Evolutionary conservation across 2,797 vertebrate genomes (phyloP), one percentile per base, ranked within the genome.

Genomic region (Chelmon rostratus): DNA sequence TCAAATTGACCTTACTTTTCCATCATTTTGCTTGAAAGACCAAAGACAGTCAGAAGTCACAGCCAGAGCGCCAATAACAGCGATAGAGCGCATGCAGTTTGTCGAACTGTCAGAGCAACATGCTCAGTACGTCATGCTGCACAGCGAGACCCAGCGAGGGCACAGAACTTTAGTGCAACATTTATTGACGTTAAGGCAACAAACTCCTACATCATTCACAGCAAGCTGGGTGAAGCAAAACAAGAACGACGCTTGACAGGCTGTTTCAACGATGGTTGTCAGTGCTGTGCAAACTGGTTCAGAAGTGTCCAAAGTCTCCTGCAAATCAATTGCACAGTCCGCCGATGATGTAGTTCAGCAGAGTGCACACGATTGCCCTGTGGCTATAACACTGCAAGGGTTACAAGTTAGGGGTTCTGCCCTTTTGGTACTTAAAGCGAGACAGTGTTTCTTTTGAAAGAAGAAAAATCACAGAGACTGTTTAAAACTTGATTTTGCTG

Each of bases 141-240:
- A 38, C 63, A 44, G 59, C 31, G 10, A 72, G 72, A 58, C 44
- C 19, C 53, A 15, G 40, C 8, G 9, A 37, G 35, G 18, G 50
- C 21, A 3, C 58, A 33, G 13, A 66, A 37, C 76, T 68, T 69
- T 54, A 57, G 50, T 76, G 65, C 68, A 78, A 61, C 68, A 68
- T 80, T 73, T 77, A 80, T 76, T 47, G 79, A 77, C 63, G 44
- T 3, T 4, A 37, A 83, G 47, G 59, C 65, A 78, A 37, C 69
- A 73, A 74, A 72, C 68, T 33, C 54, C 61, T 76, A 15, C 57
- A 65, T 81, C 31, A 35, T 78, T 81, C 50, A 65, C 68, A 21
- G 21, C 3, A 7, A 78, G 38, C 28, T 11, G 54, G 23, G 67
- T 8, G 54, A 67, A 63, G 65, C 21, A 25, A 58, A 56, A 64